Evolutionary conservation across 2,113 vertebrate genomes (phyloP).

Genomic region (Apus apus): DNA sequence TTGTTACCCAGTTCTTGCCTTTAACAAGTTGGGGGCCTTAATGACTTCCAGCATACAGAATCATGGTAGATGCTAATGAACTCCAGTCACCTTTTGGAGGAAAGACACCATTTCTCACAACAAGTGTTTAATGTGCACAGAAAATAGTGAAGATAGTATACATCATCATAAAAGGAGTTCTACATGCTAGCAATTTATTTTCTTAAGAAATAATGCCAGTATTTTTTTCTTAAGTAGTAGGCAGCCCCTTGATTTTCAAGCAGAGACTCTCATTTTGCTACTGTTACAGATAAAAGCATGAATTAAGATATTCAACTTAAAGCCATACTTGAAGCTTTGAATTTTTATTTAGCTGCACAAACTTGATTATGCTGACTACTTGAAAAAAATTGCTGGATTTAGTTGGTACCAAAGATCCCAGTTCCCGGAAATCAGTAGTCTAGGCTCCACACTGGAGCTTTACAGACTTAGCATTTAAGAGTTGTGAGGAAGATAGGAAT

Average conservation of each 20-base stretch:
- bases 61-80: background rate
- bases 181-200: background rate
- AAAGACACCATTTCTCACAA: background rate
- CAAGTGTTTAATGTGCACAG: rapidly evolving
- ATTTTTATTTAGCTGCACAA: background rate
- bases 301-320: background rate
- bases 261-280: rapidly evolving
- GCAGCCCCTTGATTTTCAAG: background rate
- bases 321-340: background rate
- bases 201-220: background rate
- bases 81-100: background rate
- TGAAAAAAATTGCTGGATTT: background rate
- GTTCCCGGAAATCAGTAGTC: background rate
- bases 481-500: background rate
- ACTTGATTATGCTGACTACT: rapidly evolving
- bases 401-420: rapidly evolving
- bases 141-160: background rate
- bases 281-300: background rate
- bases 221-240: background rate
- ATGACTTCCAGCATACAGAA: background rate
- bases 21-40: background rate
- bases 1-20: background rate
- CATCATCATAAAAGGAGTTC: background rate
- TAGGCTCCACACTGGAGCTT: background rate
- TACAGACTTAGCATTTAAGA: background rate